Evolutionary conservation across 2,113 vertebrate genomes (phyloP).

Genomic region (Ahaetulla prasina): DNA sequence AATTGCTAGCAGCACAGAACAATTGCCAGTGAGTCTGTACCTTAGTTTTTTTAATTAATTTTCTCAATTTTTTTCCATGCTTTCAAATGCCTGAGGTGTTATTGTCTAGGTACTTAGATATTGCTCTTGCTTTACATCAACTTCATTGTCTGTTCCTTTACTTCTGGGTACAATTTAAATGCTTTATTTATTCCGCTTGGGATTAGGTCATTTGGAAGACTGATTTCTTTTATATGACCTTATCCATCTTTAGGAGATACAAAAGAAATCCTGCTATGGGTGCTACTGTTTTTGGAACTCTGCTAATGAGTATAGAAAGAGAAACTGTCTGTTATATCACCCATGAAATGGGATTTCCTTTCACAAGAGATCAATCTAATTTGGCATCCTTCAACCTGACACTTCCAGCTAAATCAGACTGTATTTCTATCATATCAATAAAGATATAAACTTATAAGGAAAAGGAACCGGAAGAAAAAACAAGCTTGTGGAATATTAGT

Average conservation of each 20-base stretch:
- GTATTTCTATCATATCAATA: not conserved
- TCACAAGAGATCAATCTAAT: not conserved
- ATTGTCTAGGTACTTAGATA: not conserved
- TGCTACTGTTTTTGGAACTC: not conserved
- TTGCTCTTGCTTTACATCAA: not conserved
- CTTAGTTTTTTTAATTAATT: not conserved
- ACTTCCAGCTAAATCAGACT: not conserved
- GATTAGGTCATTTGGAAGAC: not conserved
- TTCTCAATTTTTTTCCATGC: not conserved
- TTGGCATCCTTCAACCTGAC: not conserved
- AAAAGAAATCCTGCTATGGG: not conserved
- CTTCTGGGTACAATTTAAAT: not conserved
- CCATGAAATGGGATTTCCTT: not conserved
- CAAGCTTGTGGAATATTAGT: too few relatives aligned
- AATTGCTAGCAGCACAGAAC: not conserved
- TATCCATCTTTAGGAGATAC: not conserved
- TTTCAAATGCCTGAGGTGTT: not conserved
- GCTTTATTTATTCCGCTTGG: not conserved
- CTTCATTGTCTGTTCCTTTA: not conserved
- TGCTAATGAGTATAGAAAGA: not conserved
- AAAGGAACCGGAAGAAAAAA: too few relatives aligned
- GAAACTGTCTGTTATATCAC: not conserved
- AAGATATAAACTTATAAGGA: too few relatives aligned
- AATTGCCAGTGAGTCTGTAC: not conserved
- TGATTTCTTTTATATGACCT: not conserved